A percentile compares a stretch with the other conserved stretches of the same genome.
phyloP scores from a whole-genome alignment of 1,140 invertebrate genomes.

The Mesaphorura yosii region DNA sequence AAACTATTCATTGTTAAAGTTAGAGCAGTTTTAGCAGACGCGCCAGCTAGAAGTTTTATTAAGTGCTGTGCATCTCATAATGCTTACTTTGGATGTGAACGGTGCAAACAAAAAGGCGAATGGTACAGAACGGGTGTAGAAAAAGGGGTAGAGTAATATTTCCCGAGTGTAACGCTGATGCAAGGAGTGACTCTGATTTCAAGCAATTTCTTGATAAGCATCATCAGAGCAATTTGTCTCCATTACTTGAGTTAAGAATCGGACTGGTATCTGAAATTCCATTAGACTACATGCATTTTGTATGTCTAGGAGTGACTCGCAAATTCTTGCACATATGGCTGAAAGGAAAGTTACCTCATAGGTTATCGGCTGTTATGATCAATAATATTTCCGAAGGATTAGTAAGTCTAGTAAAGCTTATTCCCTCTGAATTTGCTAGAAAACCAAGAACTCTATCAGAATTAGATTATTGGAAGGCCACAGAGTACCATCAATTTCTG shows the following conservation, averaged over 20 bases:
- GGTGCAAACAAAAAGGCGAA: not conserved
- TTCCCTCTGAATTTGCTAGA: not conserved
- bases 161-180: too few relatives aligned
- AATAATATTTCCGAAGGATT: not conserved
- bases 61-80: not conserved
- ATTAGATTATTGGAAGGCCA: conserved; percentile 2
- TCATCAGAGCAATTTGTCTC: not conserved
- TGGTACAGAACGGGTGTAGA: not conserved
- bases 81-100: conserved; percentile 10
- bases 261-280: conserved; percentile 9
- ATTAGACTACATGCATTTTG: conserved; percentile 13
- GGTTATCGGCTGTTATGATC: not conserved
- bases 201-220: not conserved
- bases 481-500: not conserved
- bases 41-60: conserved; percentile 8
- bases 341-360: conserved; percentile 32
- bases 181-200: not conserved
- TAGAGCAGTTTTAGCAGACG: not conserved
- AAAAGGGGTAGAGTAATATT: too few relatives aligned
- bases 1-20: not conserved
- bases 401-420: too few relatives aligned
- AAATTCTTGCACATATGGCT: conserved; percentile 31
- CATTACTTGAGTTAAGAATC: conserved; percentile 2
- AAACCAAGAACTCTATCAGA: conserved; percentile 1
- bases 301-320: conserved; percentile 28